Evolutionary conservation across 1,140 invertebrate species (phyloP), one percentile per base, ranked within the genome.

Genomic region (Diuraphis noxia): DNA sequence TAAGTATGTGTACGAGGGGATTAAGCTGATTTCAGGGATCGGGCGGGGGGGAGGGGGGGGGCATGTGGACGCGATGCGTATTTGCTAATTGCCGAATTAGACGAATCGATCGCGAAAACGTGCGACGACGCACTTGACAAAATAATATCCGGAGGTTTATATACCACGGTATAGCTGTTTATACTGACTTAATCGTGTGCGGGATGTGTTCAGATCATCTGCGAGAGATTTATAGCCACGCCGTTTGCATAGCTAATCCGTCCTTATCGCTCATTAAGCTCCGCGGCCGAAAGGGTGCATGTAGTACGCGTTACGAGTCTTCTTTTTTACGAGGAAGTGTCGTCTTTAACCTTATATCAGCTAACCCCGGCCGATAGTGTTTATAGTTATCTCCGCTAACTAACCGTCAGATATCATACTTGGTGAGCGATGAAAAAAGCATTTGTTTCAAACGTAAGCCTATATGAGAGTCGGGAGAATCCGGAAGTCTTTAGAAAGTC

Each of bases 161-260:
- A 72, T 72, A n/a, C 56, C 56, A 10, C 13, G 13, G 56, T 19
- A n/a, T n/a, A 72, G 56, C 13, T n/a, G 46, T n/a, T n/a, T n/a
- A n/a, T n/a, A n/a, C 46, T 21, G 30, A n/a, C 19, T 72, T 17
- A n/a, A n/a, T 56, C 52, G 10, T 56, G 52, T 84, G 10, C 30
- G 5, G 21, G 17, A 77, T 36, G 10, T 17, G 34, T 36, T 79
- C 36, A 4, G 34, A 36, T 36, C n/a, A 23, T 38, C 79, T 81
- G 79, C 36, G 36, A 23, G 46, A 21, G 85, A 87, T 87, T 87
- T 56, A 56, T 36, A 21, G 49, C 5, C 4, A 9, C 23, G 13
- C n/a, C 34, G 52, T 87, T 87, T 87, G 85, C 85, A 87, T 86
- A 49, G 30, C n/a, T 86, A 86, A 86, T 86, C 84, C 46, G 34